Base-by-base conservation (phyloP, 1,140 invertebrate species). In the Nomia melanderi region DNA sequence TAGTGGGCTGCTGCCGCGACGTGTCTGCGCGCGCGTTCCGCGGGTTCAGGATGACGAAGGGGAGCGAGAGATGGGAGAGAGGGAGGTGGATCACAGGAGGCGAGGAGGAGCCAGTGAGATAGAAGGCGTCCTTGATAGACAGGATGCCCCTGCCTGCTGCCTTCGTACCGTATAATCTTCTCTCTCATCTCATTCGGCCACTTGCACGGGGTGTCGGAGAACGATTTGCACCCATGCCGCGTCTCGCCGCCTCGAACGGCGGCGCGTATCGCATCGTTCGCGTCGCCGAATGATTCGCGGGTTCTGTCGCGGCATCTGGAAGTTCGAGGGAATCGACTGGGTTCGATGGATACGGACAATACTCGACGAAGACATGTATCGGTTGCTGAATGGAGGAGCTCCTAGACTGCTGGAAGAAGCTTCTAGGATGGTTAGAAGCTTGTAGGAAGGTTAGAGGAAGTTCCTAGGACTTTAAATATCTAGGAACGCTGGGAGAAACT, bases 41-140 rank as follows among this genome's bases (percentile, higher is more conserved):
- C 33, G 11, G 50, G 36, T n/a, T n/a, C n/a, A 82, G 75, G 41
- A 67, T 63, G 75, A 78, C 53, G 80, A 81, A 74, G 77, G 56
- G 54, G 75, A 50, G 47, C 8, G n/a, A 50, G 47, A 50, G 44
- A 59, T 31, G 31, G 71, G 56, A 57, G 67, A 62, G 65, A 66
- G 39, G 74, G 70, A 69, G 79, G 73, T 87, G 82, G 78, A 81
- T 84, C 84, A 78, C 75, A 72, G 79, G 71, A 78, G 87, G 79
- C 60, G 79, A 85, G 80, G 85, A 85, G 87, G 84, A 84, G 82
- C 81, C 78, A 74, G 75, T 27, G 76, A 81, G 83, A 88, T 89
- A 86, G 88, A 89, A 88, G 86, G 85, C 87, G 88, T 88, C 87
- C 88, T 88, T 88, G 88, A 89, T 88, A 86, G 88, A 90, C 87